Evolutionary conservation across 2,113 vertebrate species (phyloP), one percentile per base, ranked within the genome.

Genomic region (Anseranas semipalmata): DNA sequence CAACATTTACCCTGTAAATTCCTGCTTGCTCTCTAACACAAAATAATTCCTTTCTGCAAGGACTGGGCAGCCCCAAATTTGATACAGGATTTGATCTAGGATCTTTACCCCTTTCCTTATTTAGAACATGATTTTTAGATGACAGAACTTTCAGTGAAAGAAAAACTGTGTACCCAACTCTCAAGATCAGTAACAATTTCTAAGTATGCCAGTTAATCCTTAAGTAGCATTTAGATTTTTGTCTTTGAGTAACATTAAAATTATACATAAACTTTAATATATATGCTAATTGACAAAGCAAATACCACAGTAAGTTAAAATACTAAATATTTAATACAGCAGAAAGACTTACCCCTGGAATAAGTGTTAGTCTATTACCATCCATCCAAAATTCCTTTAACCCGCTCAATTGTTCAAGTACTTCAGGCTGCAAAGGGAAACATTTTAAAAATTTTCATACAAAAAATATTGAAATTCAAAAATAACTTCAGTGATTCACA

Each of bases 301-400:
- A 55, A 62, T 11, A 65, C 2, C 27, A 22, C 5, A 41, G 25
- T n/a, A 74, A 72, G 76, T 46, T 28, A 66, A 90, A 85, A 93
- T 41, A 84, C 13, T 32, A 91, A 15, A 24, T 35, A 62, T 59
- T 95, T 85, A 95, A 67, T 70, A 78, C n/a, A 79, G 68, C 22
- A 91, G 53, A 94, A 87, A 62, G 89, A 97, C 97, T 97, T 98
- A 99, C 99, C 98, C 99, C 99, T 70, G 99, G 99, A 97, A 99
- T 98, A 98, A 98, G 98, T n/a, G 99, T 99, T 96, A 99, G 98
- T 97, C 98, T 99, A 97, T 99, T 99, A 87, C 99, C 99, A 87
- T 99, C 99, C 98, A 99, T 99, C 99, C 99, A 99, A 97, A 99
- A 98, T 97, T 99, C 99, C 97, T 98, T 99, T 97, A 99, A 98